Percentiles rank a stretch among this genome's conserved stretches.
Conservation (phyloP, 2,113 vertebrate species). For the Melanotaenia duboulayi region DNA sequence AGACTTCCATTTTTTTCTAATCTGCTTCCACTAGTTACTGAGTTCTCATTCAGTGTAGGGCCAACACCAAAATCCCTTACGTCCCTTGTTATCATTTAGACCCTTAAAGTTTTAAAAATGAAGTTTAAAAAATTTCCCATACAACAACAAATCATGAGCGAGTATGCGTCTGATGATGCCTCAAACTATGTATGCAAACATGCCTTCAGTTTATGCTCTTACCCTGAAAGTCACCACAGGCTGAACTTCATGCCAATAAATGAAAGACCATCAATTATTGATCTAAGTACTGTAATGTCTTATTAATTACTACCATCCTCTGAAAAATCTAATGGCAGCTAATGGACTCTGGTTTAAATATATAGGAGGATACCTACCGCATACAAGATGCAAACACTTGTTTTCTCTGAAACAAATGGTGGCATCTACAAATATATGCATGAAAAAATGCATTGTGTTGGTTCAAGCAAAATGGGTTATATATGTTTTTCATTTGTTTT, state of each 20-base stretch:
- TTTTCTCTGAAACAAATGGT: slow-evolving; percentile 16
- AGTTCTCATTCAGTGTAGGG: too few species aligned
- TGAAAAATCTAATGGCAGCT: slow-evolving; percentile 45
- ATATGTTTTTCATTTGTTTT: neutral
- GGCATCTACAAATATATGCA: slow-evolving; percentile 10
- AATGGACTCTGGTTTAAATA: slow-evolving; percentile 53
- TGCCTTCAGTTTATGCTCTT: slow-evolving; percentile 21
- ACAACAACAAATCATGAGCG: neutral
- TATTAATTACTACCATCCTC: slow-evolving; percentile 67
- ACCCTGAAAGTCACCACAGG: slow-evolving; percentile 8
- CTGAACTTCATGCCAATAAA: slow-evolving; percentile 51
- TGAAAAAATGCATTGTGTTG: slow-evolving; percentile 2
- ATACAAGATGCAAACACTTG: slow-evolving; percentile 16
- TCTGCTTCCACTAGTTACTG: too few species aligned
- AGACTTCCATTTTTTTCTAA: too few species aligned
- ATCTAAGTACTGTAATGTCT: slow-evolving; percentile 64
- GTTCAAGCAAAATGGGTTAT: slow-evolving; percentile 2
- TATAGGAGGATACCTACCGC: slow-evolving; percentile 16
- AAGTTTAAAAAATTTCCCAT: too few species aligned
- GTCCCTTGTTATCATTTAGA: too few species aligned
- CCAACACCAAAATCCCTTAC: too few species aligned
- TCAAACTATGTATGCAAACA: neutral
- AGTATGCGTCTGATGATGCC: neutral
- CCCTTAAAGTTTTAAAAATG: too few species aligned
- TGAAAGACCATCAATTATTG: slow-evolving; percentile 69